Evolutionary conservation across 2,113 vertebrate species (phyloP), one percentile per base, ranked within the genome.

Genomic region (Silurus glanis): DNA sequence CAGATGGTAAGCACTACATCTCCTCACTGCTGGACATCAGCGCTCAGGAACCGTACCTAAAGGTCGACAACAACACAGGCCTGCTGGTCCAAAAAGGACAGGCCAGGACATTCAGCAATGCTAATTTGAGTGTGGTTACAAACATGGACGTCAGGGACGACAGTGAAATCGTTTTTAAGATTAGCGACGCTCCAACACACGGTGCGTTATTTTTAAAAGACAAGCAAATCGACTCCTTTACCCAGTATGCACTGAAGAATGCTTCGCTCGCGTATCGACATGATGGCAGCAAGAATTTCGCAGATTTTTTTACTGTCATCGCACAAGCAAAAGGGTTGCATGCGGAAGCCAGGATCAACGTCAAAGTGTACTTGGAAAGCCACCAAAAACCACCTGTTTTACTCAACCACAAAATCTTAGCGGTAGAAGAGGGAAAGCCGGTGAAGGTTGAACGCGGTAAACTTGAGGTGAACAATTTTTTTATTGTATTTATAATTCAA

Each of bases 371-470:
- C 89, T 94, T 96, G 83, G 96, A 98, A 90, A 95, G 94, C 88
- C 95, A 97, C 71, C 96, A 94, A 59, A 92, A 91, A 84, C 95
- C 92, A 2, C 95, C 93, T 47, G 93, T 91, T 0, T 45, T 95
- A 85, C 89, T 95, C 88, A 94, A 94, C 83, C 95, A 91, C 85
- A 94, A 92, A 82, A 90, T 1, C 59, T 90, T 98, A 66, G 89
- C 96, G 81, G 97, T 97, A 74, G 97, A 99, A 89, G 97, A 99
- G 92, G 96, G 96, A 83, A 96, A 96, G 88, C 92, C 94, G 83
- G 95, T 96, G 72, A 96, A 96, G 92, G 94, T 97, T 82, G 96
- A 93, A 37, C 94, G 92, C 90, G 92, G 91, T 87, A 95, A 95
- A 91, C 92, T 97, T 10, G 94, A 97, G 83, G 97, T 97, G 89